Conservation (phyloP, 2,888 invertebrate species). For the Papilio protenor region DNA sequence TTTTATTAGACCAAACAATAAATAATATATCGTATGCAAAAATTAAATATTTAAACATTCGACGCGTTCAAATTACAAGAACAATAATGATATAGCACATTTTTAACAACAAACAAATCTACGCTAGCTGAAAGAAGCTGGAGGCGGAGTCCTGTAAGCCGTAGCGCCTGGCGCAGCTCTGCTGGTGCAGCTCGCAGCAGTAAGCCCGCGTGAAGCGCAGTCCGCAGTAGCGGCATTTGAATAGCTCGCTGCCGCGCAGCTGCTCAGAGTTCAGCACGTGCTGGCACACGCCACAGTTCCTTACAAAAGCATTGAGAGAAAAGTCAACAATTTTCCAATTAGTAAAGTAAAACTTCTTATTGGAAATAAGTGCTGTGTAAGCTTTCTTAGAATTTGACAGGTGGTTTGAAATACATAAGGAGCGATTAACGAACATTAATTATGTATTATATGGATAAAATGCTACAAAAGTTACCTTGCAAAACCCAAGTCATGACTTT, state of each 20-base stretch:
- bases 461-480: conserved; percentile 57
- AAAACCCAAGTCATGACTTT: conserved; percentile 61
- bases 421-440: background rate
- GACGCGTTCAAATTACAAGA: background rate
- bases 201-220: conserved; percentile 71
- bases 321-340: background rate
- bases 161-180: conserved; percentile 58
- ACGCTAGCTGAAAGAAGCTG: conserved; percentile 61
- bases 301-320: conserved; percentile 47
- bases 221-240: conserved; percentile 68
- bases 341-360: conserved; percentile 8
- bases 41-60: background rate
- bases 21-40: background rate
- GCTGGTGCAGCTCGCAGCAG: conserved; percentile 74
- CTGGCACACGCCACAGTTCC: conserved; percentile 72
- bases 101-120: conserved; percentile 38
- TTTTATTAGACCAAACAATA: background rate
- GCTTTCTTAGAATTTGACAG: too few relatives aligned
- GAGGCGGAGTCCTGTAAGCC: conserved; percentile 58
- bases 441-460: background rate
- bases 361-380: background rate
- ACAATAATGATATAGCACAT: background rate
- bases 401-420: background rate
- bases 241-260: conserved; percentile 51
- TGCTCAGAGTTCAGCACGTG: conserved; percentile 59